Base-by-base conservation (phyloP, 2,888 invertebrate genomes). In the Xiphydria camelus region DNA sequence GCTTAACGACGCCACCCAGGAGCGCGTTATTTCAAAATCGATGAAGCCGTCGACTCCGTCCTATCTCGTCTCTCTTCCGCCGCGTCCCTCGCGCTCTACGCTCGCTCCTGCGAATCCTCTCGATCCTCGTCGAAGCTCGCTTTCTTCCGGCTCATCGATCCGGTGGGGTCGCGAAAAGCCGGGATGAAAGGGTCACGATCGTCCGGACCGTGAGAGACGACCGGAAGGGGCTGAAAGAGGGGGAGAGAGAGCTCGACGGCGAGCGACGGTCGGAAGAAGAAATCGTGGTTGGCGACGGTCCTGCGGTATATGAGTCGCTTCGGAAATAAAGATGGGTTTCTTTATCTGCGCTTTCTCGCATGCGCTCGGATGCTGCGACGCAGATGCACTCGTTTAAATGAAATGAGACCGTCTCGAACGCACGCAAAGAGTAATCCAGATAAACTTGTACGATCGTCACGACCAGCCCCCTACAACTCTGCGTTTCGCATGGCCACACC, bases 191-290 rank as follows among this genome's bases (percentile, higher is more conserved):
- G 33, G 45, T 53, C 51, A 53, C 51, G 51, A 52, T 48, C 52
- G 39, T 40, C 29, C 45, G 41, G 47, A 53, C 45, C 52, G 47
- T 53, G 51, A 53, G 49, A 51, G 51, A 41, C 41, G 20, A 19
- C 18, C 52, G 40, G n/a, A 38, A 37, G 26, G 19, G 37, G 44
- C 33, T 31, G 31, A 17, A 20, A 32, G 35, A 42, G 33, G 25
- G 5, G 32, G 41, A 36, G n/a, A 29, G 19, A 34, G 12, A 23
- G 6, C n/a, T n/a, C n/a, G n/a, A n/a, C n/a, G n/a, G n/a, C n/a
- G n/a, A n/a, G n/a, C n/a, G n/a, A n/a, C n/a, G n/a, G n/a, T n/a
- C n/a, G n/a, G n/a, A n/a, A n/a, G n/a, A n/a, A n/a, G n/a, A n/a
- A n/a, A n/a, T n/a, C n/a, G n/a, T n/a, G n/a, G n/a, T n/a, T n/a